These are phyloP conservation scores for Ophioderma brevispina DNA, from an alignment of 35 echinoderm and acorn worm species.

Conservation along the genomic window DNA sequence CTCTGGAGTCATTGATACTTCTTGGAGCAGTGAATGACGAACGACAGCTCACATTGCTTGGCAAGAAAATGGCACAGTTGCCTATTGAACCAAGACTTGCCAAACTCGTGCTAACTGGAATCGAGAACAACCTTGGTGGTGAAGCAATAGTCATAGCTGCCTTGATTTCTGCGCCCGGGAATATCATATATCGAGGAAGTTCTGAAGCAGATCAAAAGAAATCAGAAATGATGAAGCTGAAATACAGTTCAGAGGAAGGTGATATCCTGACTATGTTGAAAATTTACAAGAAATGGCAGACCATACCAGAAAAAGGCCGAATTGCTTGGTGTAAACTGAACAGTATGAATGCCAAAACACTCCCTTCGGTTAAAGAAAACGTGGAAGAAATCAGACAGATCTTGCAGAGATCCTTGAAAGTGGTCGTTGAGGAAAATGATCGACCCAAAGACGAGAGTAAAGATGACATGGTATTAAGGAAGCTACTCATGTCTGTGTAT, in stretches of 20 bases:
- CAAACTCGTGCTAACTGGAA: slow-evolving; percentile 34
- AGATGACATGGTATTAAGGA: not conserved
- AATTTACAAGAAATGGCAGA: slow-evolving; percentile 20
- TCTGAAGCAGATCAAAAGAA: slow-evolving; percentile 37
- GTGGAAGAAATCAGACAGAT: not conserved
- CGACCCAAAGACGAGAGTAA: not conserved
- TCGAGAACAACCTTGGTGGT: slow-evolving; percentile 2
- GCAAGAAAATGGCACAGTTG: slow-evolving; percentile 24
- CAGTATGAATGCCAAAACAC: slow-evolving; percentile 47
- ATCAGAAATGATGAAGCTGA: slow-evolving; percentile 28
- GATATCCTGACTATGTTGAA: slow-evolving; percentile 44
- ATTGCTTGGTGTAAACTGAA: slow-evolving; percentile 9
- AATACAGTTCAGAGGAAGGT: slow-evolving; percentile 27
- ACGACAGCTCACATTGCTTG: slow-evolving; percentile 23
- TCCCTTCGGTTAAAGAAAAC: slow-evolving; percentile 7
- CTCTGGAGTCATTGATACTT: slow-evolving; percentile 12
- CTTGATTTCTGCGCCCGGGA: slow-evolving; percentile 45
- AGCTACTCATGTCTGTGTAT: not conserved
- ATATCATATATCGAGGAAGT: slow-evolving; percentile 30
- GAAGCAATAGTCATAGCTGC: no score
- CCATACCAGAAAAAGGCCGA: slow-evolving; percentile 2
- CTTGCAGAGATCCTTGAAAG: not conserved
- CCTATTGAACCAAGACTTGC: slow-evolving; percentile 40
- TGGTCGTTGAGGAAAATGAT: not conserved
- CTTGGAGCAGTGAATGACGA: slow-evolving; percentile 34